Evolutionary conservation across 2,113 vertebrate species (phyloP), one percentile per base, ranked within the genome.

Genomic region (Leptocoma aspasia): DNA sequence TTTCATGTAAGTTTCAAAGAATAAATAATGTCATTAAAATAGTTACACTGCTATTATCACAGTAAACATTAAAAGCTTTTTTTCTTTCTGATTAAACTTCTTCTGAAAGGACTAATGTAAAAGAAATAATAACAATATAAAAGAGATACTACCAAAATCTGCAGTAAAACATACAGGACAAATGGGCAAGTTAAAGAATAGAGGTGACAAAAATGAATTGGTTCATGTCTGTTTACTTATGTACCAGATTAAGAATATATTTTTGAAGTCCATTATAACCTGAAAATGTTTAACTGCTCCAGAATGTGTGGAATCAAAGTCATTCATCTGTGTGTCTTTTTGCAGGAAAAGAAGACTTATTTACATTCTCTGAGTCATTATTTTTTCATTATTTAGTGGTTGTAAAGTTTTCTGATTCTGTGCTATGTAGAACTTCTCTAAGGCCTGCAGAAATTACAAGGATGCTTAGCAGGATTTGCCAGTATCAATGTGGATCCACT

Each of bases 11-110:
- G 53, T 93, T 95, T 88, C n/a, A 88, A 80, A 90, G 52, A 68
- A 45, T 79, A 90, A 95, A 83, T 91, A 95, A 79, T 94, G 10
- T 50, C 11, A 52, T 72, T 91, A 76, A 95, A 94, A 70, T 75
- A 69, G 80, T 89, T 91, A 65, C 39, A 81, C 47, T 77, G 15
- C 3, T 93, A n/a, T 78, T 93, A 77, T 87, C 21, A 91, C 92
- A 97, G 73, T 70, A 94, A 89, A 61, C 7, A 33, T 63, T 75
- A 19, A 54, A 75, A 65, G 1, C 5, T 14, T 69, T 50, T 50
- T 64, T 39, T 26, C 14, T 22, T 30, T 13, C 8, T 59, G 17
- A 60, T 82, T 94, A 69, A 28, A 52, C 28, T 11, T 85, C 14
- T 75, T 81, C 35, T 77, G 57, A 85, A 85, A 80, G 17, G 30